These are phyloP conservation scores for Tachina fera DNA, from an alignment of 2,888 invertebrate genomes.

Conservation along the genomic window DNA sequence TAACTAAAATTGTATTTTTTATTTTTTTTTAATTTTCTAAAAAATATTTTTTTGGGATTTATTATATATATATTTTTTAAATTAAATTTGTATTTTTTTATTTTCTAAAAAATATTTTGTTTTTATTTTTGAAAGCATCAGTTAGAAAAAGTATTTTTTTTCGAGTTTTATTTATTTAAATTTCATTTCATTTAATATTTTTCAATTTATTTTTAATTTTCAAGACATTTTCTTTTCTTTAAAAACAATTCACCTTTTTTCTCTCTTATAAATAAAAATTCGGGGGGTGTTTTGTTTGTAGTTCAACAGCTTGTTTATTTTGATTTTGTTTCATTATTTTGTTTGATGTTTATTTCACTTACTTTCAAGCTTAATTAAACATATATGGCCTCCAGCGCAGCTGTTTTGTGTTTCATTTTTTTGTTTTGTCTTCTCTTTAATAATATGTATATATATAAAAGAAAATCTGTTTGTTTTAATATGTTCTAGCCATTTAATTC, in stretches of 20 bases:
- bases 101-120: not conserved
- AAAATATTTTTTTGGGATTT: no score
- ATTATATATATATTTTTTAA: not conserved
- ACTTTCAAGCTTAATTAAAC: conserved; percentile 1
- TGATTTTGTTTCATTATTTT: conserved; percentile 4
- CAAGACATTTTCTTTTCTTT: not conserved
- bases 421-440: not conserved
- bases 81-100: no score
- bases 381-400: not conserved
- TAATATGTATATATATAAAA: not conserved
- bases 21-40: no score
- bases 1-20: no score
- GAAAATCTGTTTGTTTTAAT: not conserved
- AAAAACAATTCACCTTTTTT: not conserved
- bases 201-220: not conserved
- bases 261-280: not conserved
- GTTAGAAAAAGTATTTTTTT: not conserved
- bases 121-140: not conserved
- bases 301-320: not conserved
- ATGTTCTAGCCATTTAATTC: not conserved
- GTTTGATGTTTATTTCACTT: conserved; percentile 4
- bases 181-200: no score
- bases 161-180: not conserved
- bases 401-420: not conserved
- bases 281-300: not conserved